Conservation (phyloP, 2,888 invertebrate genomes). For the Schizaphis graminum region DNA sequence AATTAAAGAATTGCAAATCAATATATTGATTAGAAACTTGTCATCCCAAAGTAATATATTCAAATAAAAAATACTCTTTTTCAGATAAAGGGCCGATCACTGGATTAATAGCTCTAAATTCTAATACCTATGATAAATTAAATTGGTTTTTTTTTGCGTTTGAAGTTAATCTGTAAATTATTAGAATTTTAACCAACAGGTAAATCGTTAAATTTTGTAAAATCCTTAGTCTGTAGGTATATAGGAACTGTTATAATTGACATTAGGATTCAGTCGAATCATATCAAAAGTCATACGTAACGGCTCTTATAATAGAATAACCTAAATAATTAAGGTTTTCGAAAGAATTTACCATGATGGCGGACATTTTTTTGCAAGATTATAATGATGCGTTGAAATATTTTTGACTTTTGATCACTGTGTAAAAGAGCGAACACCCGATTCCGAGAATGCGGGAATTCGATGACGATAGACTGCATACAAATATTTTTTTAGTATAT, state of each 20-base stretch:
- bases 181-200: not conserved
- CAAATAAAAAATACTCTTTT: not conserved
- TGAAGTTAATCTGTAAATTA: not conserved
- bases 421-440: not conserved
- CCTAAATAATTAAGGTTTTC: not conserved
- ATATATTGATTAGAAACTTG: not conserved
- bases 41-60: not conserved
- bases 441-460: not conserved
- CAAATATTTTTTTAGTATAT: not conserved
- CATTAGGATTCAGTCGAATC: not conserved
- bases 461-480: not conserved
- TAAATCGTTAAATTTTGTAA: not conserved
- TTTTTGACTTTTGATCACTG: not conserved
- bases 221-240: not conserved
- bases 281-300: not conserved
- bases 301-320: not conserved
- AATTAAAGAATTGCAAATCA: not conserved
- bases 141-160: not conserved
- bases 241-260: not conserved
- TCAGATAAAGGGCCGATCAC: not conserved
- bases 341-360: not conserved
- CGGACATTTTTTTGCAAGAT: not conserved
- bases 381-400: not conserved
- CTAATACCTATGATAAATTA: not conserved
- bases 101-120: not conserved